Conservation (phyloP, 2,888 invertebrate genomes). For the Mythimna vitellina region DNA sequence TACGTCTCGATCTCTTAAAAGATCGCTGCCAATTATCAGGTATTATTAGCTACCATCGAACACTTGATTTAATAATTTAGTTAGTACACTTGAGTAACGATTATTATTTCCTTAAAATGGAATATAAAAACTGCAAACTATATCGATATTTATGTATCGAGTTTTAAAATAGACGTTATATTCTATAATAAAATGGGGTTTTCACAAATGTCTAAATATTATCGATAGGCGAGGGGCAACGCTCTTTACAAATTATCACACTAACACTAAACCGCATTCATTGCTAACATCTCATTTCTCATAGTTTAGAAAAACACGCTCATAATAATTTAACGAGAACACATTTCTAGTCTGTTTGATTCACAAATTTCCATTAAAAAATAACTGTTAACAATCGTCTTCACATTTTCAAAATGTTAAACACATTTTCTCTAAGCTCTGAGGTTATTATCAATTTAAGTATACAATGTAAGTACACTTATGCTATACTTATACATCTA, state of each 20-base stretch:
- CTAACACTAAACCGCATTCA: conserved; percentile 54
- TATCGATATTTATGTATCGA: conserved; percentile 52
- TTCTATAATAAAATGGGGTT: conserved; percentile 60
- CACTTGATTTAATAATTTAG: conserved; percentile 31
- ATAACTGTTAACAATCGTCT: conserved; percentile 70
- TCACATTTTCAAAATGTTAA: conserved; percentile 71
- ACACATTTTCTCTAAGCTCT: conserved; percentile 79
- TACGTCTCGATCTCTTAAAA: conserved; percentile 15
- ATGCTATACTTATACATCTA: conserved; percentile 73
- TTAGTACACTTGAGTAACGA: conserved; percentile 41
- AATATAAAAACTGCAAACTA: conserved; percentile 56
- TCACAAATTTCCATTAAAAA: conserved; percentile 62
- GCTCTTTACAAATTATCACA: conserved; percentile 34
- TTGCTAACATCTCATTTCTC: conserved; percentile 50
- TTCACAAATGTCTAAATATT: conserved; percentile 39
- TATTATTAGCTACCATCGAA: conserved; percentile 29
- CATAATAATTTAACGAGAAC: conserved; percentile 78
- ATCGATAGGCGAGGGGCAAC: conserved; percentile 28
- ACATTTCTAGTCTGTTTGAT: conserved; percentile 76
- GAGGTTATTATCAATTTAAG: conserved; percentile 76
- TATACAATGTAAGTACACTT: conserved; percentile 67
- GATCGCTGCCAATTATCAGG: conserved; percentile 14
- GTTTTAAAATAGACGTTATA: conserved; percentile 48
- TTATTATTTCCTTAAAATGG: conserved; percentile 59
- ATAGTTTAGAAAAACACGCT: conserved; percentile 62